Evolutionary conservation across 2,797 vertebrate genomes (phyloP), one percentile per base, ranked within the genome.

Genomic region (Enteromius paludinosus): DNA sequence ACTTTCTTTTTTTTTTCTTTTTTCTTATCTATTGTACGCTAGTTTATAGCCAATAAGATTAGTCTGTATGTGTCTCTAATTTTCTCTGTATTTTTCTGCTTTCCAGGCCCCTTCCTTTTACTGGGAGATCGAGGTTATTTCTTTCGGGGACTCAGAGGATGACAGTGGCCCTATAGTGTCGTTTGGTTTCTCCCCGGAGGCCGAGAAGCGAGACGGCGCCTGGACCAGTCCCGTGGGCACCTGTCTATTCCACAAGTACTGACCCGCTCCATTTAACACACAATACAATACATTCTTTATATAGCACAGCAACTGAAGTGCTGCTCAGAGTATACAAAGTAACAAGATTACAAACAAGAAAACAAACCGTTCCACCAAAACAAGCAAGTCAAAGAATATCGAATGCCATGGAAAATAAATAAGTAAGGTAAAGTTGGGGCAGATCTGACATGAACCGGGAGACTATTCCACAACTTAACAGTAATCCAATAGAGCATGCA

Each of bases 171-270:
- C 98, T 0, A 98, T 99, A 56, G 97, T 99, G 87, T 99, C 98
- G 0, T 99, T 99, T 86, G 98, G 98, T 75, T 99, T 99, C 91
- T 97, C 97, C 85, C 98, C 98, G 0, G 98, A 99, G 90, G 98
- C 98, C 0, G 98, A 99, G 88, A 99, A 99, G 85, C 92, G 98
- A 62, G 98, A 99, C 3, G 98, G 98, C 15, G 98, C 98, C 0
- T 99, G 98, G 98, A 99, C 98, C 82, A 99, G 99, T 89, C 98
- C 98, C n/a, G 97, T 99, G 78, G 98, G 98, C 91, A 99, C 98
- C 79, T 99, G 98, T 86, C 96, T 99, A 7, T 99, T 99, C 88
- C 98, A 99, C 90, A 99, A 99, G 98, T 99, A 95, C n/a, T 75
- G 61, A 75, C 69, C 64, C 45, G 3, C 20, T 49, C 17, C 4